phyloP scores from a whole-genome alignment of 2,113 vertebrate species.

The Bufo bufo region DNA sequence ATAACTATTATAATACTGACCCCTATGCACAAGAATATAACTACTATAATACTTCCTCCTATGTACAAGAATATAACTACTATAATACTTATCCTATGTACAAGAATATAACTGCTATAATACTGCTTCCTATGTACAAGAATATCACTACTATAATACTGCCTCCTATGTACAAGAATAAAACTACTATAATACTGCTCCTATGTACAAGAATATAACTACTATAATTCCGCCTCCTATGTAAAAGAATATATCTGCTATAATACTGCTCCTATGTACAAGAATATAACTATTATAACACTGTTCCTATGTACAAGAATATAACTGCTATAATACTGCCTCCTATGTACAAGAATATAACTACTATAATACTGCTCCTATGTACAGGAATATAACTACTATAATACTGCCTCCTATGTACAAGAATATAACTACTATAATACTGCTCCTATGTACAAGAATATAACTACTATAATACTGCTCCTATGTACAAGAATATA shows the following conservation, averaged over 20 bases:
- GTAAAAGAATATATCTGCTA: background rate
- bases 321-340: background rate
- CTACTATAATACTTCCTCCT: background rate
- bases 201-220: background rate
- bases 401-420: background rate
- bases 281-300: background rate
- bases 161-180: background rate
- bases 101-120: background rate
- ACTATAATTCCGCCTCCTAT: background rate
- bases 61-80: background rate
- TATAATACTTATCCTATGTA: background rate
- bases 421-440: conserved; percentile 13
- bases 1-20: background rate
- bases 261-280: too few species aligned
- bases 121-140: background rate
- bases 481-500: background rate
- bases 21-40: background rate
- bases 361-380: too few species aligned
- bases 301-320: background rate
- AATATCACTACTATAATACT: conserved; percentile 4
- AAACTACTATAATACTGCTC: too few species aligned
- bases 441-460: background rate
- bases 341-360: too few species aligned
- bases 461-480: conserved; percentile 3
- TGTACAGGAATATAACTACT: background rate